Evolutionary conservation across 2,888 invertebrate genomes (phyloP), one percentile per base, ranked within the genome.

Genomic region (Schrankia costaestrigalis): DNA sequence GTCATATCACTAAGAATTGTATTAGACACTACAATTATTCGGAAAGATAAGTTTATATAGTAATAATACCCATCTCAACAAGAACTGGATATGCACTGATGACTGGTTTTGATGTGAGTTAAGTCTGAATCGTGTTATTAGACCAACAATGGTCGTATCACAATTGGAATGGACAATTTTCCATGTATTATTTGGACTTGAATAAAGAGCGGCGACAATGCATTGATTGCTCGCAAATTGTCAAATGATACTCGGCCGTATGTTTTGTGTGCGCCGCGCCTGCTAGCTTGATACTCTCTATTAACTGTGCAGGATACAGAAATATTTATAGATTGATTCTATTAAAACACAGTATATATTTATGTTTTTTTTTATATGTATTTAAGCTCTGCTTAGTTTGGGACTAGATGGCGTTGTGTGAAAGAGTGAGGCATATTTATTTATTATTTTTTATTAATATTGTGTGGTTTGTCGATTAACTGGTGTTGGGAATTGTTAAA

Each of bases 171-270:
- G 78, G 84, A 77, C 85, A 84, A 87, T 86, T 86, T 86, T 84
- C 82, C 82, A 71, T 78, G 85, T 85, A 86, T 87, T 86, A 87
- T 87, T 83, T 78, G 83, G 74, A 67, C 73, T 69, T 82, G 87
- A 87, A 87, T 87, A 87, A 86, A 85, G 85, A 73, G 80, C 85
- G 87, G 84, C 77, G 87, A 87, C 87, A 87, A 87, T 78, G 81
- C 80, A 75, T 69, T 83, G 87, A 87, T 86, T 87, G 87, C 86
- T 87, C 84, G 72, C 87, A 83, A 87, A 87, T 87, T 87, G 87
- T 87, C 85, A 79, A 81, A 87, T 86, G 87, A 86, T 85, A 85
- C 85, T 78, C 68, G 66, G 70, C 74, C 77, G 73, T 80, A 77
- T 81, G 84, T 82, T 84, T 83, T 83, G 81, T 83, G 59, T 65